Percentiles rank a stretch among this genome's conserved stretches.
phyloP scores from a whole-genome alignment of 2,888 invertebrate species.

The Agapetus fuscipes region DNA sequence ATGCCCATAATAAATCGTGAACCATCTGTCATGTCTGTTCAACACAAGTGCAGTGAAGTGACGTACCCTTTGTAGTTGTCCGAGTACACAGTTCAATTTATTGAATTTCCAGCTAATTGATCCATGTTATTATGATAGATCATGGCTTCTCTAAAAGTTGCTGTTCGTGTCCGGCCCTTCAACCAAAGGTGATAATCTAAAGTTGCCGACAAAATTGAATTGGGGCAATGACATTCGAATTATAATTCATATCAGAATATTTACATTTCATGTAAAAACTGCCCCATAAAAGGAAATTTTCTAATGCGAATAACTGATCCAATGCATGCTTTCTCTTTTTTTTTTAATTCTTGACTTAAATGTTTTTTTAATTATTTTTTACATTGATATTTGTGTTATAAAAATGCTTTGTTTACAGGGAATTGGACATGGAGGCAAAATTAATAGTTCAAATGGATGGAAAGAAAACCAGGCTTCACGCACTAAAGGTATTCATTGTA shows the following conservation, averaged over 20 bases:
- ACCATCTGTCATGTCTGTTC: conserved; percentile 11
- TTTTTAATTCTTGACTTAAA: too few species aligned
- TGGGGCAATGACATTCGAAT: conserved; percentile 6
- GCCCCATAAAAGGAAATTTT: too few species aligned
- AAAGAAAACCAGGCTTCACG: conserved; percentile 62
- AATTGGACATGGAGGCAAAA: conserved; percentile 73
- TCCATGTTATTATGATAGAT: conserved; percentile 40
- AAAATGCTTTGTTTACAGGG: too few species aligned
- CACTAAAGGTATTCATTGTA: conserved; percentile 17
- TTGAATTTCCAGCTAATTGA: too few species aligned
- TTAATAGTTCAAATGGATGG: conserved; percentile 79
- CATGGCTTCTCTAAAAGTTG: conserved; percentile 90
- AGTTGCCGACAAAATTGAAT: conserved; percentile 4
- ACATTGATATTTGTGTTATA: too few species aligned
- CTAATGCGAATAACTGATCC: too few species aligned
- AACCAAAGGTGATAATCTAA: conserved; percentile 61
- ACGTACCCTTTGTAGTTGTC: conserved; percentile 11
- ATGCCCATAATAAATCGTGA: too few species aligned
- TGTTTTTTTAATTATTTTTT: too few species aligned
- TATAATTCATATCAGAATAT: conserved; percentile 1
- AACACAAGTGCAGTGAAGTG: too few species aligned
- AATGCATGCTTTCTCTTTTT: too few species aligned
- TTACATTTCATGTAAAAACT: too few species aligned
- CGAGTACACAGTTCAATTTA: not conserved
- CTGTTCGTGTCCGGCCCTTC: conserved; percentile 83